Percentiles rank a stretch among this genome's conserved stretches.
phyloP scores from a whole-genome alignment of 2,797 vertebrate species.

The Ptychobarbus kaznakovi region DNA sequence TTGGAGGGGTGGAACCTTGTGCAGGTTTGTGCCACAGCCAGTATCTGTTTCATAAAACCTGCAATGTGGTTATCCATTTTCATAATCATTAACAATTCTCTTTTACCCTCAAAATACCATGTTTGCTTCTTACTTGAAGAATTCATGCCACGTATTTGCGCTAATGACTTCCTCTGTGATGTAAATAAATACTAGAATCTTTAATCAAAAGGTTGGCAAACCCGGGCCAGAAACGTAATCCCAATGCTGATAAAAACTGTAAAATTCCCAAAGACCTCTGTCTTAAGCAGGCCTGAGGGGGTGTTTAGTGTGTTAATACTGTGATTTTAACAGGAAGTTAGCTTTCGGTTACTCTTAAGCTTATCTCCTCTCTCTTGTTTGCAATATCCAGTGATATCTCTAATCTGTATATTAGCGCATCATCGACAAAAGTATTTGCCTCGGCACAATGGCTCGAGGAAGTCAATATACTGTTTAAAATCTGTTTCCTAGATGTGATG shows the following conservation, averaged over 20 bases:
- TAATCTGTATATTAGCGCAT: constrained; percentile 39
- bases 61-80: constrained; percentile 6
- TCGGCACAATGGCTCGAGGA: constrained; percentile 21
- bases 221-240: not conserved
- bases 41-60: not conserved
- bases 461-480: constrained; percentile 19
- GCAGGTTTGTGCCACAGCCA: constrained; percentile 84
- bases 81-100: not conserved
- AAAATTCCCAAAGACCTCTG: constrained; percentile 54
- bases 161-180: constrained; percentile 27
- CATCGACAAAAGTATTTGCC: constrained; percentile 8
- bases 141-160: not conserved
- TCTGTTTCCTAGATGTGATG: constrained; percentile 27
- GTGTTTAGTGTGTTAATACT: constrained; percentile 41
- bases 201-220: constrained; percentile 27
- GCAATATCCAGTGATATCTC: constrained; percentile 18
- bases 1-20: constrained; percentile 98
- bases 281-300: constrained; percentile 50
- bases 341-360: not conserved
- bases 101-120: not conserved
- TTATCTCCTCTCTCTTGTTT: not conserved
- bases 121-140: not conserved
- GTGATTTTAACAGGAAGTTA: constrained; percentile 35
- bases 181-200: constrained; percentile 22
- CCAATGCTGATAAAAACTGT: not conserved